Percentiles rank a stretch among this genome's conserved stretches.
phyloP scores from a whole-genome alignment of 2,797 vertebrate species.

The Coranthus polyacanthus region DNA sequence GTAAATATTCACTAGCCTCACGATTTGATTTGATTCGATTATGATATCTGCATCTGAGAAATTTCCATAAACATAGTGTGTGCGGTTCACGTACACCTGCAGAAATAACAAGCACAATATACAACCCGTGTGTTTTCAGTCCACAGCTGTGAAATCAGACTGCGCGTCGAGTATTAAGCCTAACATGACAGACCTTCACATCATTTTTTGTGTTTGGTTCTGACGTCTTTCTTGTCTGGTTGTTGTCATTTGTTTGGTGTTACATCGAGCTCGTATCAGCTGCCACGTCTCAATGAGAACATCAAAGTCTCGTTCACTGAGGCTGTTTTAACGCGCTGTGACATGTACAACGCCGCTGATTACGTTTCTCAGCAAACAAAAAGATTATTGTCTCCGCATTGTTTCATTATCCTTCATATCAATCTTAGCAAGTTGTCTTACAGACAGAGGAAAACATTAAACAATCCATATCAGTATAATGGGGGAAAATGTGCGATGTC shows the following conservation, averaged over 20 bases:
- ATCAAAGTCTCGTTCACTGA: slow-evolving; percentile 3
- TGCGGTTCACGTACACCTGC: background rate
- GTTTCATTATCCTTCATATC: background rate
- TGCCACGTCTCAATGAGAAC: slow-evolving; percentile 17
- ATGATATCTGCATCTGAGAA: too few species aligned
- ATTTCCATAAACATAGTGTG: too few species aligned
- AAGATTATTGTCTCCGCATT: background rate
- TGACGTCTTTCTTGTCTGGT: too few species aligned
- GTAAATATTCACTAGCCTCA: too few species aligned
- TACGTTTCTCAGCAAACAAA: slow-evolving; percentile 15
- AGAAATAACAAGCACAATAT: background rate
- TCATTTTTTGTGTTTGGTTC: slow-evolving; percentile 6
- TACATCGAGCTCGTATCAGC: slow-evolving; percentile 3
- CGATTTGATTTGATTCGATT: too few species aligned
- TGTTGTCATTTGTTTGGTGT: too few species aligned
- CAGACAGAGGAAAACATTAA: background rate
- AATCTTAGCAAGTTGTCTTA: slow-evolving; percentile 3
- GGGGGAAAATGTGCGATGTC: background rate
- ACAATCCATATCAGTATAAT: background rate
- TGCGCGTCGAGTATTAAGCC: slow-evolving; percentile 21
- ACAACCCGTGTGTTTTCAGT: slow-evolving; percentile 1
- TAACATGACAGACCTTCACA: background rate
- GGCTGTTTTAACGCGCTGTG: slow-evolving; percentile 19
- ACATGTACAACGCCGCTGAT: slow-evolving; percentile 7
- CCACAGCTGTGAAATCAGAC: slow-evolving; percentile 11